Evolutionary conservation across 2,113 vertebrate species (phyloP), one percentile per base, ranked within the genome.

Genomic region (Indicator indicator): DNA sequence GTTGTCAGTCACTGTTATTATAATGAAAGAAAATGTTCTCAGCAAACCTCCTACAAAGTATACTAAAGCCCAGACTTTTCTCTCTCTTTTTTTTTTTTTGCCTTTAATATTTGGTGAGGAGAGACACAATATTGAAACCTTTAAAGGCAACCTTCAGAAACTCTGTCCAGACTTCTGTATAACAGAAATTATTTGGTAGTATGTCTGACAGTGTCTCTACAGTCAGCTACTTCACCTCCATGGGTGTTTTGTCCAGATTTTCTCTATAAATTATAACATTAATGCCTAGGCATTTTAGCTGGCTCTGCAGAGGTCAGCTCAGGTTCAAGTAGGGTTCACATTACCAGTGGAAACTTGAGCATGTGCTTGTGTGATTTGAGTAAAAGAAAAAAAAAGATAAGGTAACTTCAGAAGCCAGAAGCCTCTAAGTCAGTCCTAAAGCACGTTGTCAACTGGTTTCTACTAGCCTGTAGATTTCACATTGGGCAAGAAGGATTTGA

Each of bases 341-440:
- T 71, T 74, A 60, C 72, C 17, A 5, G 8, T 56, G 54, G 90
- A 94, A 95, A 96, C 23, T 74, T 0, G 0, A 94, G 32, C 52
- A 38, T 32, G 38, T 33, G 27, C 38, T 83, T 90, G 28, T 67
- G 65, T 14, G 56, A 88, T 91, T 94, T 90, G 83, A 77, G 60
- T 8, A 21, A 44, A 2, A 16, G 9, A 32, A 2, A 15, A 72
- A 86, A 76, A 91, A 80, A 91, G 23, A 42, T 44, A 88, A 81
- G 60, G 80, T 80, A 95, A 83, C 76, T 74, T 86, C 64, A 95
- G 82, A 90, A 89, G 46, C 11, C 20, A 69, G 75, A 91, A 93
- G 55, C 32, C 65, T 83, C 72, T 93, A 88, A 93, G 93, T 90
- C 75, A 90, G 27, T 94, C 56, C 60, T 62, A 86, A 93, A 86